These are phyloP conservation scores for Micronycteris hirsuta DNA, from an alignment of 2,113 vertebrate genomes.

Conservation along the genomic window DNA sequence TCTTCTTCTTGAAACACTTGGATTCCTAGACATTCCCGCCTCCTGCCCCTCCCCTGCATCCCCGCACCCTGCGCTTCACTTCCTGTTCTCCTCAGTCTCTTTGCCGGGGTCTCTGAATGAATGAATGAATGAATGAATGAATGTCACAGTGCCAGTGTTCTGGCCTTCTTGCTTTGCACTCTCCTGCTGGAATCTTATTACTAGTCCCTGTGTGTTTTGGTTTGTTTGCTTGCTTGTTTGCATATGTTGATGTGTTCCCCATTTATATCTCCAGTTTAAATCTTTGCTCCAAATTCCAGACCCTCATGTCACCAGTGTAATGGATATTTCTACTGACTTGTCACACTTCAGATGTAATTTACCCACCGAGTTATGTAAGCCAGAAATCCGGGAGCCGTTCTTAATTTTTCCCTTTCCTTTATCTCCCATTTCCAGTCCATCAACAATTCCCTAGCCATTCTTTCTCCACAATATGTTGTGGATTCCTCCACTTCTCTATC, in stretches of 20 bases:
- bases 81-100: background rate
- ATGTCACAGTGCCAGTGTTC: background rate
- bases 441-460: background rate
- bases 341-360: background rate
- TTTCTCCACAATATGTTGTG: background rate
- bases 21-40: background rate
- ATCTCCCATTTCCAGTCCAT: background rate
- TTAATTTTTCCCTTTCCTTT: background rate
- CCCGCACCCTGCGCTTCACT: too few species aligned
- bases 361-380: background rate
- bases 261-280: background rate
- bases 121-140: too few species aligned
- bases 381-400: background rate
- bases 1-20: background rate
- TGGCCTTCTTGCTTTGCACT: background rate
- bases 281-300: background rate
- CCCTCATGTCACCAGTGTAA: background rate
- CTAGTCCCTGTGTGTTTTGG: background rate
- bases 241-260: background rate
- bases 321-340: background rate
- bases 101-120: background rate
- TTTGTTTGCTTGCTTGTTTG: background rate
- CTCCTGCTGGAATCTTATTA: background rate
- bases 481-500: background rate
- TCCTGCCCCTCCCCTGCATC: too few species aligned